Percentiles rank a stretch among this genome's conserved stretches.
phyloP scores from a whole-genome alignment of 2,888 invertebrate species.

The Oligia strigilis region DNA sequence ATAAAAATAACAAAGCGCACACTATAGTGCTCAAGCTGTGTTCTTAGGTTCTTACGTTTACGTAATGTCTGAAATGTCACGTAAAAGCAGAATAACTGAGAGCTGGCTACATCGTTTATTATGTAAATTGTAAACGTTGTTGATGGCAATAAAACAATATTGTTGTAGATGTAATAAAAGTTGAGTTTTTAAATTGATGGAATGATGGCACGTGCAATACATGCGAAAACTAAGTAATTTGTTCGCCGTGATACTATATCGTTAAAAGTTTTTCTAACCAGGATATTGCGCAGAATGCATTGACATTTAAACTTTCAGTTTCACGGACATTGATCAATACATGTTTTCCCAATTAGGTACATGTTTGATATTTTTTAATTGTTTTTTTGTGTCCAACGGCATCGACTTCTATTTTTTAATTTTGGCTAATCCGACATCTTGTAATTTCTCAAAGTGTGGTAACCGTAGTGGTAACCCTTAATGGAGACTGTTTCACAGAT shows the following conservation, averaged over 20 bases:
- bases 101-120: constrained; percentile 15
- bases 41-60: constrained; percentile 54
- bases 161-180: constrained; percentile 39
- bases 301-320: constrained; percentile 54
- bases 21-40: constrained; percentile 60
- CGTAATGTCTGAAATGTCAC: constrained; percentile 46
- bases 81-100: constrained; percentile 10
- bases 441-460: not conserved
- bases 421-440: not conserved
- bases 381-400: not conserved
- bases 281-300: constrained; percentile 41
- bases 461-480: not conserved
- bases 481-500: constrained; percentile 29
- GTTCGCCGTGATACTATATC: constrained; percentile 42
- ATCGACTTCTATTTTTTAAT: not conserved
- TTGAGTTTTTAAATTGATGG: constrained; percentile 61
- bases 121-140: constrained; percentile 38
- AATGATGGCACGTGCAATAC: constrained; percentile 66
- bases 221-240: constrained; percentile 51
- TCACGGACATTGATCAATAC: constrained; percentile 9
- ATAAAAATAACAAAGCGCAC: constrained; percentile 79
- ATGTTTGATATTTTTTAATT: not conserved
- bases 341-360: constrained; percentile 6
- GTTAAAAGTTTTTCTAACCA: constrained; percentile 68
- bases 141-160: constrained; percentile 31